phyloP scores from a whole-genome alignment of 2,797 vertebrate species.

The Adelosebastes latens region DNA sequence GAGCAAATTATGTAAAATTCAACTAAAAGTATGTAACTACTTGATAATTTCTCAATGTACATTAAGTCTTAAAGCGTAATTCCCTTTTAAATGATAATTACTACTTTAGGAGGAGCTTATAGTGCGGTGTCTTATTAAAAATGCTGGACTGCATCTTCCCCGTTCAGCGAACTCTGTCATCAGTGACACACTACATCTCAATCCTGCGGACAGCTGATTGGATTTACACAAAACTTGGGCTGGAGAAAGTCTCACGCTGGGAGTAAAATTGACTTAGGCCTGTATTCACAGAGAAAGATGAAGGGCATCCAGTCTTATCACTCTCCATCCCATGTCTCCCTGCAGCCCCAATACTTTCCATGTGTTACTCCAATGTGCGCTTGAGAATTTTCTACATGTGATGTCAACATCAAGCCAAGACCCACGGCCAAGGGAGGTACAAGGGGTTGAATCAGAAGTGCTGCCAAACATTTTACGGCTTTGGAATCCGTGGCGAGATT shows the following conservation, averaged over 20 bases:
- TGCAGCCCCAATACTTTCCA: conserved; percentile 69
- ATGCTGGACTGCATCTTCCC: conserved; percentile 56
- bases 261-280: conserved; percentile 85
- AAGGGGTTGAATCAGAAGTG: conserved; percentile 46
- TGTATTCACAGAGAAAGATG: conserved; percentile 77
- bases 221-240: conserved; percentile 82
- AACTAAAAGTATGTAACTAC: conserved; percentile 44
- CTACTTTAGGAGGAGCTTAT: conserved; percentile 68
- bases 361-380: conserved; percentile 64
- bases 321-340: conserved; percentile 74
- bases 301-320: conserved; percentile 81
- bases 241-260: conserved; percentile 79
- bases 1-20: conserved; percentile 63
- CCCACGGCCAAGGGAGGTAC: conserved; percentile 60
- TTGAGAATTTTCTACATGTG: conserved; percentile 67
- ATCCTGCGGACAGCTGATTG: conserved; percentile 82
- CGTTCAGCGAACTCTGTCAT: conserved; percentile 70
- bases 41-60: conserved; percentile 63
- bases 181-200: conserved; percentile 80
- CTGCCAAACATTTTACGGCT: conserved; percentile 62
- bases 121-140: conserved; percentile 72
- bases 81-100: conserved; percentile 69
- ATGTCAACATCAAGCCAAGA: conserved; percentile 68
- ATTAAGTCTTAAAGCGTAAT: conserved; percentile 74
- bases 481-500: conserved; percentile 59